A percentile compares a stretch with the other conserved stretches of the same genome.
phyloP scores from a whole-genome alignment of 2,113 vertebrate genomes.

The Hipposideros armiger region DNA sequence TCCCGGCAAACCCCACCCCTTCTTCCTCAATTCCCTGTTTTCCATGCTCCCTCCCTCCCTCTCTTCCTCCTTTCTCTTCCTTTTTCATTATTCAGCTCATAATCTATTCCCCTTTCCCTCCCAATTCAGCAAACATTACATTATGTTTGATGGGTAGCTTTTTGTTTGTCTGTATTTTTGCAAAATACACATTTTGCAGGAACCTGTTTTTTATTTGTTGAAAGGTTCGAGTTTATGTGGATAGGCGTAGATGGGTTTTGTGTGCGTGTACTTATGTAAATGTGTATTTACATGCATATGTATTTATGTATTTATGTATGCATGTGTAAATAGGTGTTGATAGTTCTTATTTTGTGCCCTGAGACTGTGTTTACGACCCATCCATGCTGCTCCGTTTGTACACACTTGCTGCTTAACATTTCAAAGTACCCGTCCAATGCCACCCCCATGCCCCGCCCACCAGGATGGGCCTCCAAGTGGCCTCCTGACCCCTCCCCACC shows the following conservation, averaged over 20 bases:
- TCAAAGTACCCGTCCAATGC: too few species aligned
- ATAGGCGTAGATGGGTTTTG: not conserved
- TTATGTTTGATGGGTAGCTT: not conserved
- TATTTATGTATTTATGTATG: too few species aligned
- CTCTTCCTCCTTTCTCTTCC: too few species aligned
- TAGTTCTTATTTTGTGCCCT: not conserved
- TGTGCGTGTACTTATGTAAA: not conserved
- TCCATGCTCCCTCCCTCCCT: accelerated
- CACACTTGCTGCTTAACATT: too few species aligned
- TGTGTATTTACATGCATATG: too few species aligned
- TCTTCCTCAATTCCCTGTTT: not conserved
- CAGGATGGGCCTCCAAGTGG: not conserved
- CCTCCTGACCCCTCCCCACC: accelerated
- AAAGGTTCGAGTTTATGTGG: not conserved
- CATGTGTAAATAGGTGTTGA: not conserved
- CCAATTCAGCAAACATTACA: not conserved
- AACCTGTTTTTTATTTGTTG: not conserved
- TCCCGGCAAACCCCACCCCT: not conserved
- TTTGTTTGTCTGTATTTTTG: not conserved
- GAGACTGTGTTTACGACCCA: accelerated
- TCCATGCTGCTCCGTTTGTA: not conserved
- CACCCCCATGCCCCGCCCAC: accelerated
- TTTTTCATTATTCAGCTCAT: not conserved
- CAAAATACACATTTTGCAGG: not conserved
- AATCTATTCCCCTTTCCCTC: too few species aligned